Conservation (phyloP, 2,113 vertebrate species). For the mouse (Mus musculus) region GRCm39 chr14:94676001-94676500, state of each 20-base stretch:
- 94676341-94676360: not conserved
- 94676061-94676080: not conserved
- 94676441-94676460: not conserved
- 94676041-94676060: not conserved
- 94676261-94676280: not conserved
- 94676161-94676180: not conserved
- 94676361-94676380: not conserved
- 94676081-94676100: not conserved
- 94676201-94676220: not conserved
- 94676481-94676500: not conserved
- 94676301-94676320: not conserved
- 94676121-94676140: not conserved
- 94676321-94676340: not conserved
- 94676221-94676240: conserved; percentile 1
- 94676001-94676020: not conserved
- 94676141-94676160: not conserved
- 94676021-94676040: not conserved
- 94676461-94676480: not conserved
- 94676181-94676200: not conserved
- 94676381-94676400: not conserved
- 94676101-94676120: not conserved
- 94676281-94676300: not conserved
- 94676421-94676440: not conserved
- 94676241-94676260: not conserved
- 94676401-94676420: not conserved